Evolutionary conservation across 1,140 invertebrate species (phyloP).

Genomic region (Calliopsis andreniformis): DNA sequence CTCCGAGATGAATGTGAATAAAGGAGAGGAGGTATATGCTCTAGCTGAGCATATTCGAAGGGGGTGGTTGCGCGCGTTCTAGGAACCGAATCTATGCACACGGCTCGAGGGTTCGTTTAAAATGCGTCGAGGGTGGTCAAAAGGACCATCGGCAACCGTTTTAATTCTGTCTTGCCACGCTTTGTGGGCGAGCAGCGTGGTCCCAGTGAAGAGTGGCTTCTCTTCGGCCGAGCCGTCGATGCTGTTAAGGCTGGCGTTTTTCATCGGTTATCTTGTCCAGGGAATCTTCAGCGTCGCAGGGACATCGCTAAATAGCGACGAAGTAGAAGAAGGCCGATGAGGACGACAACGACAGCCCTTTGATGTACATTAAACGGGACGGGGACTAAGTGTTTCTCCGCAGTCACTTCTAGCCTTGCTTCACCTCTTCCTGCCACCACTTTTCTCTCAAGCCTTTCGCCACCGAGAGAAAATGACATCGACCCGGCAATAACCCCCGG

Average conservation of each 20-base stretch:
- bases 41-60: neutral
- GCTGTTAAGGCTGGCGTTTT: slow-evolving; percentile 53
- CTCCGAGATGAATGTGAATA: neutral
- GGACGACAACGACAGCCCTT: slow-evolving; percentile 66
- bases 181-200: no score
- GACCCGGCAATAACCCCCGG: slow-evolving; percentile 44
- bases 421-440: slow-evolving; percentile 43
- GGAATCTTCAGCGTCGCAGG: slow-evolving; percentile 53
- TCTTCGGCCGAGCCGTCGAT: neutral
- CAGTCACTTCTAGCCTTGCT: slow-evolving; percentile 53
- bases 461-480: slow-evolving; percentile 49
- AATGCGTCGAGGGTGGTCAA: slow-evolving; percentile 23
- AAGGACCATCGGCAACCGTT: slow-evolving; percentile 16
- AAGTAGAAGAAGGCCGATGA: slow-evolving; percentile 43
- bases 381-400: slow-evolving; percentile 70
- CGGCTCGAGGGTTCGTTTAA: slow-evolving; percentile 2
- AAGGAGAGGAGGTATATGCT: no score
- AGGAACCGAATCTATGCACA: neutral
- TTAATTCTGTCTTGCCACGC: slow-evolving; percentile 20
- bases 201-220: slow-evolving; percentile 1
- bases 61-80: neutral
- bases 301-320: slow-evolving; percentile 66
- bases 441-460: slow-evolving; percentile 53
- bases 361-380: slow-evolving; percentile 72
- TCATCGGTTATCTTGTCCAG: slow-evolving; percentile 68